These are phyloP conservation scores for Perizoma flavofasciatum DNA, from an alignment of 2,888 invertebrate species.

Conservation along the genomic window DNA sequence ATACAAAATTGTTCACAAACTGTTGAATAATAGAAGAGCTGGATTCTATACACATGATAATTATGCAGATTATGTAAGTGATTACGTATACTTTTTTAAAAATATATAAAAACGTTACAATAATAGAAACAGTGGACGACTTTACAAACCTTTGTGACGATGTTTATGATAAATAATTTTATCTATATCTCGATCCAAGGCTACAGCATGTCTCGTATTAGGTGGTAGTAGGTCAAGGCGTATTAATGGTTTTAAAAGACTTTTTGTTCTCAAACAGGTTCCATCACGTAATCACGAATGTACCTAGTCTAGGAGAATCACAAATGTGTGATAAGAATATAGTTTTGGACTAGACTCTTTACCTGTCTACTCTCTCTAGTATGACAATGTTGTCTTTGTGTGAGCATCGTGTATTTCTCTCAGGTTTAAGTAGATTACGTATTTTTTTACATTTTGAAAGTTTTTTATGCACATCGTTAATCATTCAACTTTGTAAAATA, in stretches of 20 bases:
- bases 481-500: too few relatives aligned
- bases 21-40: too few relatives aligned
- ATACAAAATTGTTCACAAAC: too few relatives aligned
- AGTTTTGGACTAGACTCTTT: background rate
- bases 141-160: slow-evolving; percentile 6
- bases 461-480: too few relatives aligned
- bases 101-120: too few relatives aligned
- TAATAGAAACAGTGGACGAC: too few relatives aligned
- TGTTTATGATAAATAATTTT: slow-evolving; percentile 24
- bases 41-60: too few relatives aligned
- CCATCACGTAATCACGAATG: slow-evolving; percentile 19
- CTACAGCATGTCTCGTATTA: slow-evolving; percentile 21
- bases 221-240: slow-evolving; percentile 55
- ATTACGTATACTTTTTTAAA: too few relatives aligned
- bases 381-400: background rate
- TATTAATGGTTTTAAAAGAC: slow-evolving; percentile 58
- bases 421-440: too few relatives aligned
- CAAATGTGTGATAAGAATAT: slow-evolving; percentile 18
- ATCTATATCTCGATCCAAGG: slow-evolving; percentile 35
- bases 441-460: too few relatives aligned
- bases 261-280: slow-evolving; percentile 57
- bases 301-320: background rate
- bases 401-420: background rate
- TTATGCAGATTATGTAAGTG: too few relatives aligned
- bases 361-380: background rate